These are phyloP conservation scores for Glossosoma conforme DNA, from an alignment of 1,140 invertebrate species.

Conservation along the genomic window DNA sequence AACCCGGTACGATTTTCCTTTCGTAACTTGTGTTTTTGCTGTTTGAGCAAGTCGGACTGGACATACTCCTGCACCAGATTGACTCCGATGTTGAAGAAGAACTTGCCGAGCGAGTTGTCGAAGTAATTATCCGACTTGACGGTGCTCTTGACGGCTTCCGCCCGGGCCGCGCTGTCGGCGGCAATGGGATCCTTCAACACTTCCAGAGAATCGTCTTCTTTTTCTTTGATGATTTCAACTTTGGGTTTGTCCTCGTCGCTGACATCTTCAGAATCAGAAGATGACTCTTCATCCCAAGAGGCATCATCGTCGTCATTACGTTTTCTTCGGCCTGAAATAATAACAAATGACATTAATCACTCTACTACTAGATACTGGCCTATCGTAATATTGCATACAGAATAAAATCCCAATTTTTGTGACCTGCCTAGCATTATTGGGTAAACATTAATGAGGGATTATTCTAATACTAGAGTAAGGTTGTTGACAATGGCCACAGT, in stretches of 20 bases:
- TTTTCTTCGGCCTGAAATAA: constrained; percentile 20
- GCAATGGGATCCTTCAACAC: constrained; percentile 45
- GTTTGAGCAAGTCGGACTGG: constrained; percentile 81
- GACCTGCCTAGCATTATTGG: no score
- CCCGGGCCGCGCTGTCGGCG: constrained; percentile 36
- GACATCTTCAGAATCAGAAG: constrained; percentile 46
- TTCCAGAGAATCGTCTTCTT: constrained; percentile 46
- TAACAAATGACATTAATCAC: no score
- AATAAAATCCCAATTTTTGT: no score
- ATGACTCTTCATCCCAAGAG: constrained; percentile 47
- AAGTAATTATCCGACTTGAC: constrained; percentile 64
- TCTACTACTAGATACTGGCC: no score
- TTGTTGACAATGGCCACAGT: no score
- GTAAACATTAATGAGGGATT: no score
- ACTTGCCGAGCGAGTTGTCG: constrained; percentile 81
- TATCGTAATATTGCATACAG: no score
- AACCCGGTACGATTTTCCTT: constrained; percentile 55
- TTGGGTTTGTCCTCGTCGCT: constrained; percentile 46
- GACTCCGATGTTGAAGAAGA: constrained; percentile 88
- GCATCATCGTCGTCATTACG: constrained; percentile 41
- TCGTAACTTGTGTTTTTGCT: constrained; percentile 76
- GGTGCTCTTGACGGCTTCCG: constrained; percentile 33
- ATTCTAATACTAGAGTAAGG: no score
- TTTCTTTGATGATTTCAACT: constrained; percentile 52
- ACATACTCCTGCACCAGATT: constrained; percentile 91